Base-by-base conservation (phyloP, 2,113 vertebrate species). In the Platysteira castanea region DNA sequence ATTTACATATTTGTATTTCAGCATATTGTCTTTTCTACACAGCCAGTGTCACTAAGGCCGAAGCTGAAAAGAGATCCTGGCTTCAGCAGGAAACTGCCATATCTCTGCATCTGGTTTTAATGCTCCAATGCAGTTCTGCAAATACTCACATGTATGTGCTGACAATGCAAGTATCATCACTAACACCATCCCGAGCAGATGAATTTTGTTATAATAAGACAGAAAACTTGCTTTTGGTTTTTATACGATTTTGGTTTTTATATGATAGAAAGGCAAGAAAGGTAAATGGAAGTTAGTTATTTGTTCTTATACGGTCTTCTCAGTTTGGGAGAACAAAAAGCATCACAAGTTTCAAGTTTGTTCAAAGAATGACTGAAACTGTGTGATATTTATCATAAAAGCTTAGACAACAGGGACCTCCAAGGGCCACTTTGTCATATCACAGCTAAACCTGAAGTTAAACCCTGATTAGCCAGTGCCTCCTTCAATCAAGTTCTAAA, bases 61-160 rank as follows among this genome's bases (percentile, higher is more conserved):
- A 92, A 93, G 69, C 28, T 42, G 33, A 33, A 67, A 37, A 60
- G 15, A 42, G 18, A 35, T 12, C 15, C 13, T 24, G 56, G 28
- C 30, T 65, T n/a, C 42, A 83, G 30, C 35, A 84, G 3, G 30
- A 65, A 89, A 15, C 9, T 15, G 30, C 27, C 8, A 0, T 5
- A 57, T 42, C 53, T 46, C 78, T 61, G 28, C 7, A 1, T 27
- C 67, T 83, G 33, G 5, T 46, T 92, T 61, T 80, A 65, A 76
- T 21, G 70, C 22, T n/a, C 11, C 39, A 44, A 12, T 24, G 53
- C 28, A 90, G 42, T 16, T 80, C 59, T 61, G 46, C 24, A 57
- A 60, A 73, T 22, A 26, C 6, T 35, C 35, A 11, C 4, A 9
- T 0, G 0, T 4, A 16, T 8, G 11, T 17, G 69, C 67, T 67